Percentiles rank a stretch among this genome's conserved stretches.
Conservation (phyloP, 2,797 vertebrate species). For the Microctenopoma lineatum region DNA sequence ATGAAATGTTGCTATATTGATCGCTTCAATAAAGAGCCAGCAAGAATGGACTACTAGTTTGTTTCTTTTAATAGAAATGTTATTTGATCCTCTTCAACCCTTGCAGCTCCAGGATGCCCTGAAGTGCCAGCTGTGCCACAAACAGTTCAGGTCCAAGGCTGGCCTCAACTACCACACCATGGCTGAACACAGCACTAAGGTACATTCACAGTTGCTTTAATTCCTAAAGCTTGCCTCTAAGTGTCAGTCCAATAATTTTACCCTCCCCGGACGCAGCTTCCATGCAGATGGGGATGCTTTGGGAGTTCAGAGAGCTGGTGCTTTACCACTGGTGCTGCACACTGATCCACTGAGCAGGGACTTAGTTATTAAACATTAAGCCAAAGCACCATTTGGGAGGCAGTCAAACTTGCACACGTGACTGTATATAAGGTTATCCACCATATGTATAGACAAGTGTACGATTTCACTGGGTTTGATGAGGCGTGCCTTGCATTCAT, state of each 20-base stretch:
- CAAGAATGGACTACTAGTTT: neutral
- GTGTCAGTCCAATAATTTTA: neutral
- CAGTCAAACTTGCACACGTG: conserved; percentile 28
- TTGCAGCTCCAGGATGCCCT: conserved; percentile 94
- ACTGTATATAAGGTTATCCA: conserved; percentile 33
- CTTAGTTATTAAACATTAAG: conserved; percentile 35
- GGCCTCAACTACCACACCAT: conserved; percentile 98
- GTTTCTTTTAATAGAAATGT: conserved; percentile 42
- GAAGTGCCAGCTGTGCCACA: conserved; percentile 96
- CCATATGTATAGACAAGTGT: conserved; percentile 15
- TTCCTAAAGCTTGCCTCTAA: neutral
- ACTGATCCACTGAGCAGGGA: conserved; percentile 47
- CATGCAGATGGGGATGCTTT: conserved; percentile 28
- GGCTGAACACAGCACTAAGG: conserved; percentile 94
- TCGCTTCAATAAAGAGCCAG: conserved; percentile 38
- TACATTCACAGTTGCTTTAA: conserved; percentile 54
- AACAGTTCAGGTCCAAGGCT: conserved; percentile 98
- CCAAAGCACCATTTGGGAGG: conserved; percentile 19
- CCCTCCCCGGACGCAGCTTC: neutral
- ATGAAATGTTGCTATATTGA: conserved; percentile 39
- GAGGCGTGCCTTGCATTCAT: neutral
- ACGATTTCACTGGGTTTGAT: conserved; percentile 21
- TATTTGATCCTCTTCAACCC: conserved; percentile 50
- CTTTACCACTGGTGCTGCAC: conserved; percentile 28
- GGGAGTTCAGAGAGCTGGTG: conserved; percentile 13